Conservation (phyloP, 2,888 invertebrate genomes). For the Himalopsyche anomala region DNA sequence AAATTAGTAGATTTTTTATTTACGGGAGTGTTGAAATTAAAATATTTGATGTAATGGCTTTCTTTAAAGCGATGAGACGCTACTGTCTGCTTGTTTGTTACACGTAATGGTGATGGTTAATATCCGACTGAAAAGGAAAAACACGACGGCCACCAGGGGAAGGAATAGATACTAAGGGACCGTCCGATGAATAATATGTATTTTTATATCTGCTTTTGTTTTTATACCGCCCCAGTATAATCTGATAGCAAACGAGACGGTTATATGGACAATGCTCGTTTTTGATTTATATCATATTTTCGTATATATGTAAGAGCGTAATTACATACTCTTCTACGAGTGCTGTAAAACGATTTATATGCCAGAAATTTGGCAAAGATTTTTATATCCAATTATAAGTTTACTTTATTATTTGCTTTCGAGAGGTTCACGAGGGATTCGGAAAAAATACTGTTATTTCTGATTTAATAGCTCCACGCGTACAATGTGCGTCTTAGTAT, state of each 20-base stretch:
- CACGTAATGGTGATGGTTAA: slow-evolving; percentile 48
- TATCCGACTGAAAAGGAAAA: slow-evolving; percentile 50
- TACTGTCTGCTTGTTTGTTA: slow-evolving; percentile 42
- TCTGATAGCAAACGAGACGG: not conserved
- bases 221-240: slow-evolving; percentile 8
- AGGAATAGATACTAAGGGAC: not conserved
- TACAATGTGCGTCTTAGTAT: too few relatives aligned
- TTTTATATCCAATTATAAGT: slow-evolving; percentile 11
- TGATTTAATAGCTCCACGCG: too few relatives aligned
- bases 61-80: not conserved
- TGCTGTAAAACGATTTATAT: slow-evolving; percentile 9
- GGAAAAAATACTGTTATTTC: too few relatives aligned
- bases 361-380: slow-evolving; percentile 13
- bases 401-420: not conserved
- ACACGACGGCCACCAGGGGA: slow-evolving; percentile 17
- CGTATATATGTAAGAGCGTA: not conserved
- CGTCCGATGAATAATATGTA: slow-evolving; percentile 27
- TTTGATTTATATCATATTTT: slow-evolving; percentile 23
- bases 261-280: slow-evolving; percentile 14
- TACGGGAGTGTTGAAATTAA: not conserved
- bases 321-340: not conserved
- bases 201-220: slow-evolving; percentile 37
- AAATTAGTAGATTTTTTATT: too few relatives aligned
- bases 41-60: not conserved
- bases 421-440: too few relatives aligned